Conservation (phyloP, 2,888 invertebrate genomes). For the Limnephilus lunatus region DNA sequence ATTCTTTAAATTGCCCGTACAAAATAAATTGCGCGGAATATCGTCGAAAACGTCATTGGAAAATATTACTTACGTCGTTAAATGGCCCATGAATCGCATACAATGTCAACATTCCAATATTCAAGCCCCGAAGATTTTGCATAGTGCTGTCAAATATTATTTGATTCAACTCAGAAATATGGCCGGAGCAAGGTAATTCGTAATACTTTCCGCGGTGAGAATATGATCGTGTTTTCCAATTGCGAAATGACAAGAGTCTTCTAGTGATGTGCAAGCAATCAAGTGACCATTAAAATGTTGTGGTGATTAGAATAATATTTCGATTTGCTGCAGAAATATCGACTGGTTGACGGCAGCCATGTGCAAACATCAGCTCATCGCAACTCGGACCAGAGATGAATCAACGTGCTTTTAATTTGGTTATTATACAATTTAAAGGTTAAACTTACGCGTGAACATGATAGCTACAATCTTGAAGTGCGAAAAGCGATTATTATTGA, state of each 20-base stretch:
- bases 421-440: neutral
- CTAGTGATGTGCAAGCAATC: neutral
- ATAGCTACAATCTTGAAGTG: neutral
- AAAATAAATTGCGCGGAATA: neutral
- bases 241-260: neutral
- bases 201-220: conserved; percentile 12
- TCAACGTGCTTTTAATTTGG: neutral
- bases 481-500: neutral
- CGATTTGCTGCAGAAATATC: conserved; percentile 5
- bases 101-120: neutral
- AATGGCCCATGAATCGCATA: conserved; percentile 15
- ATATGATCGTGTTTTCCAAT: neutral
- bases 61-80: conserved; percentile 19
- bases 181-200: neutral
- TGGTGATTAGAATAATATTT: neutral
- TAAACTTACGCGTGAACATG: neutral
- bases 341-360: neutral
- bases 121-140: neutral
- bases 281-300: neutral
- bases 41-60: neutral
- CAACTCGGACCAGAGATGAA: neutral
- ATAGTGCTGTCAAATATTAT: neutral
- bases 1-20: neutral
- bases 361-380: neutral
- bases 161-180: conserved; percentile 6